Evolutionary conservation across 1,140 invertebrate species (phyloP), one percentile per base, ranked within the genome.

Genomic region (Drosophila tani): DNA sequence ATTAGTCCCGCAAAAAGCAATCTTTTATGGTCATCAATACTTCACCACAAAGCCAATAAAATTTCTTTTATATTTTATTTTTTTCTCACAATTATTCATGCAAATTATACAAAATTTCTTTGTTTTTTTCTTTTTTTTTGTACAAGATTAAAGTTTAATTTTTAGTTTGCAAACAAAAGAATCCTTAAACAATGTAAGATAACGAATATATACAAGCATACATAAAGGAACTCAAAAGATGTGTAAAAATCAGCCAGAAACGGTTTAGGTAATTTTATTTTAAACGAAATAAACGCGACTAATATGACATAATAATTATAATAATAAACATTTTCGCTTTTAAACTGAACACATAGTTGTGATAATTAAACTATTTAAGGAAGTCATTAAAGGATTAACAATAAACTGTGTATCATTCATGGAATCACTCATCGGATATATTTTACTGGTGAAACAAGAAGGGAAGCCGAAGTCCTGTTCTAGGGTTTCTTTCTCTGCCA

Each of bases 291-390:
- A 21, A 32, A 5, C 41, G 24, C 55, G 15, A 57, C 35, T 17
- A 17, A 17, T n/a, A 24, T 12, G 55, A 21, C 55, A 19, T 24
- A 4, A n/a, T n/a, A 29, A 11, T 14, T 29, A 29, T 29, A 29
- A 29, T 29, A 29, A 32, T 32, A 19, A 49, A 35, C 8, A 14
- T 50, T 50, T 60, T 60, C 43, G 43, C n/a, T 50, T 32, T 32
- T 60, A 50, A 60, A 32, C 6, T 50, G 27, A 60, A 60, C 27
- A 60, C 43, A 60, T 32, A 60, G 43, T 50, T 60, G 58, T 60
- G 58, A 60, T 60, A 60, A 60, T 50, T 50, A 50, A 29, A 49
- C 29, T 21, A 60, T 32, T 60, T 51, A 51, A 50, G 45, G 14
- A 50, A n/a, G 58, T 50, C 58, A 50, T 50, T 60, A 32, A 60